Base-by-base conservation (phyloP, 2,797 vertebrate species). In the Dromococcyx pavoninus region DNA sequence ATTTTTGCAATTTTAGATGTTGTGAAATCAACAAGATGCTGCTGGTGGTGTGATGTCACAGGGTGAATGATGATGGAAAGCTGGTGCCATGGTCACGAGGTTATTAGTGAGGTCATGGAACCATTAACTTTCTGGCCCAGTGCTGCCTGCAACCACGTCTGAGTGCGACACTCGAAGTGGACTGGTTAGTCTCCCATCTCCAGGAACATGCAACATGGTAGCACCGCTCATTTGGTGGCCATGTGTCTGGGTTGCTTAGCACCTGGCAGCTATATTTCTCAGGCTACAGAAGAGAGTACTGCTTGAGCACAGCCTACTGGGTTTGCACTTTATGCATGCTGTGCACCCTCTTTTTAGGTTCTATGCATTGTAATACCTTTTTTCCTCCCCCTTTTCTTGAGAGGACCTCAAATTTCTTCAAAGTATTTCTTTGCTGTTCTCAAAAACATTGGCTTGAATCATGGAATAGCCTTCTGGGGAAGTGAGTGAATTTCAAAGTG, bases 81-180 rank as follows among this genome's bases (percentile, higher is more conserved):
- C 57, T 77, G 60, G 9, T 67, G 5, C 19, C 1, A 1, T 15
- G 7, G 8, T 76, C 7, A 0, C n/a, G 27, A 3, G 35, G 27
- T 76, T 51, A 9, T 23, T 9, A 58, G 41, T 1, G 18, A 44
- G 32, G 56, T 41, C 30, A 10, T 5, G 13, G 65, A 58, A 60
- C 13, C 14, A 15, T 19, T 2, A 22, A 8, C 5, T 5, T 32
- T 13, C 39, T 62, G 51, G 30, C 30, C 46, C 3, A 3, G 6
- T 41, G 65, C 46, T 74, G 35, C 23, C 19, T 24, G 35, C 39
- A 2, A 4, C 24, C 0, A 2, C 5, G 43, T 14, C 44, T 11
- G 41, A n/a, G 37, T 0, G 0, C 1, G 15, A 35, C 30, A 1
- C 48, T 5, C 1, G 5, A 23, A 3, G 33, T 6, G 27, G 44